These are phyloP conservation scores for Elachura formosa DNA, from an alignment of 2,113 vertebrate genomes.

Conservation along the genomic window DNA sequence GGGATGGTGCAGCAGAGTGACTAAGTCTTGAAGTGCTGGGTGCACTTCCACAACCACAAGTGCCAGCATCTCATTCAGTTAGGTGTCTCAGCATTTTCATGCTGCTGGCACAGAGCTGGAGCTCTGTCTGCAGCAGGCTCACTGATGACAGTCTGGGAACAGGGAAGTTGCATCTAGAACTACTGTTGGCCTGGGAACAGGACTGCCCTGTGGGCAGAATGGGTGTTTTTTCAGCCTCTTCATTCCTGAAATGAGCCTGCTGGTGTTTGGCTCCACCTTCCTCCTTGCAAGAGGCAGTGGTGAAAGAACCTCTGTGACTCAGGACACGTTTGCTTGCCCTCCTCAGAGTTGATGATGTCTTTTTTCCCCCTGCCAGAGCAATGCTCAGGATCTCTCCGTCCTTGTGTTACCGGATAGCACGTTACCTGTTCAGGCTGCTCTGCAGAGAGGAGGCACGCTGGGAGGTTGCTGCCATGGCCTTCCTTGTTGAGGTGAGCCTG, in stretches of 20 bases:
- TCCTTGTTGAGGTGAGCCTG: neutral
- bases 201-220: neutral
- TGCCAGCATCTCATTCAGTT: neutral
- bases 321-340: neutral
- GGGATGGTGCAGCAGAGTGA: neutral
- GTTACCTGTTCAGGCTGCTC: neutral
- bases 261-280: neutral
- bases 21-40: neutral
- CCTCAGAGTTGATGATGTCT: accelerated
- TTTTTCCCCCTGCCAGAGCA: neutral
- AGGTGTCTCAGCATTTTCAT: no score
- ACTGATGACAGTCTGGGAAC: neutral
- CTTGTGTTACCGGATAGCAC: neutral
- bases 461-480: neutral
- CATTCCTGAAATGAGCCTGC: neutral
- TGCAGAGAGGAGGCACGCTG: neutral
- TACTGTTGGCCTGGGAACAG: neutral
- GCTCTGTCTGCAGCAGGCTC: neutral
- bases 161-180: no score
- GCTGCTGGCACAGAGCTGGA: neutral
- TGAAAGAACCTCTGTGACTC: neutral
- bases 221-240: neutral
- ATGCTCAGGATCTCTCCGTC: neutral
- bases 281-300: neutral
- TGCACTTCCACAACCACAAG: neutral